Percentiles rank a stretch among this genome's conserved stretches.
Evolutionary conservation across 2,888 invertebrate species (phyloP).

Genomic region (Erebia epiphron): DNA sequence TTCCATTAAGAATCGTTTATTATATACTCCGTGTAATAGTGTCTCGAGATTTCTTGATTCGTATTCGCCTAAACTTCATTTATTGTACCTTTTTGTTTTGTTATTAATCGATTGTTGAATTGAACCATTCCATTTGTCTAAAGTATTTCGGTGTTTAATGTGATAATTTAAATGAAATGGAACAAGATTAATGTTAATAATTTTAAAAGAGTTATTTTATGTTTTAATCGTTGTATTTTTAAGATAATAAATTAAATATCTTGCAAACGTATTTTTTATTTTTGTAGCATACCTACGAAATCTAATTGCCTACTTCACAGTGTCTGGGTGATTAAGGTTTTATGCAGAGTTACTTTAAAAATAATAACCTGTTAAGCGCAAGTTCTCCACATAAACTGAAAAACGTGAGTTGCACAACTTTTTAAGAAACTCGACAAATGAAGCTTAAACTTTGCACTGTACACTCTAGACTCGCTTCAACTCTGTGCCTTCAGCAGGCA

Average conservation of each 20-base stretch:
- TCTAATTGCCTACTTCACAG: background rate
- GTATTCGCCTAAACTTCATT: background rate
- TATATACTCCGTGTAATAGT: background rate
- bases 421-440: no score
- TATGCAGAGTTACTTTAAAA: background rate
- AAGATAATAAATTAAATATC: constrained; percentile 72
- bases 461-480: no score
- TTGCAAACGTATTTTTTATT: constrained; percentile 40
- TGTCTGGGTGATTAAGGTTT: background rate
- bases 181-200: constrained; percentile 80
- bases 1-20: background rate
- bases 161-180: constrained; percentile 68
- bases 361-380: no score
- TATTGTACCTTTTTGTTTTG: background rate
- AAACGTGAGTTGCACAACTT: no score
- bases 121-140: constrained; percentile 73
- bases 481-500: no score
- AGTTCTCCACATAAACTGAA: no score
- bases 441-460: no score
- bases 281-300: constrained; percentile 27
- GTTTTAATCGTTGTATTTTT: constrained; percentile 79
- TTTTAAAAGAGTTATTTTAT: constrained; percentile 77
- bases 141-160: constrained; percentile 70
- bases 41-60: background rate
- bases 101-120: constrained; percentile 36